Conservation (phyloP, 2,797 vertebrate genomes). For the Falco berigora region DNA sequence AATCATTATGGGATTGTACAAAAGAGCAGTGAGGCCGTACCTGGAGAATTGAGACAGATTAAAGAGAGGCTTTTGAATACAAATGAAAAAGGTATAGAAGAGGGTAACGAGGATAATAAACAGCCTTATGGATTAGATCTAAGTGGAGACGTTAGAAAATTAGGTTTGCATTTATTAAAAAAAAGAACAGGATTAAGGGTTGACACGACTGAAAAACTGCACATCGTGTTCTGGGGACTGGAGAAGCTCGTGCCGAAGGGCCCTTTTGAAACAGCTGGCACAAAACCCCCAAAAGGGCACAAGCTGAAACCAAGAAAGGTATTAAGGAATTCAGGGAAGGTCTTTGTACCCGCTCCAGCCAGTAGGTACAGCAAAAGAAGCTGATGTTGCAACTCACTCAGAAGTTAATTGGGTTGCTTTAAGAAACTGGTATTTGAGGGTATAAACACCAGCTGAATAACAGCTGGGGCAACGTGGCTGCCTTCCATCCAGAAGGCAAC, state of each 20-base stretch:
- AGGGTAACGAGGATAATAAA: constrained; percentile 51
- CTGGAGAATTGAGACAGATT: constrained; percentile 43
- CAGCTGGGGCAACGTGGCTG: neutral
- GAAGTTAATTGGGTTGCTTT: neutral
- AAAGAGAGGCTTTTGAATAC: constrained; percentile 31
- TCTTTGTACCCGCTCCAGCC: neutral
- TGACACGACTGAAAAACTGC: neutral
- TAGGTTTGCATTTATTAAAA: constrained; percentile 36
- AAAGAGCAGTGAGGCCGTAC: neutral
- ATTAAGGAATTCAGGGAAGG: neutral
- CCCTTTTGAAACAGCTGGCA: neutral
- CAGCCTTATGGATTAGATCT: constrained; percentile 46
- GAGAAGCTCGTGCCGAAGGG: neutral
- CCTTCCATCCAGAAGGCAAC: neutral
- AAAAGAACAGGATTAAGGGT: neutral
- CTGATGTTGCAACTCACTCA: neutral
- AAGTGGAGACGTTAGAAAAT: constrained; percentile 50
- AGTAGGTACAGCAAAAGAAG: neutral
- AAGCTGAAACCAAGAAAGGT: neutral
- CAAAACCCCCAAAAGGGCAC: fast-evolving
- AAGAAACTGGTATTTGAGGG: neutral
- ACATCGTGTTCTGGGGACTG: neutral
- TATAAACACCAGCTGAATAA: neutral
- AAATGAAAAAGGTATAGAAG: neutral
- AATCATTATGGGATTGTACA: constrained; percentile 39